Evolutionary conservation across 1,140 invertebrate species (phyloP), one percentile per base, ranked within the genome.

Genomic region (Phymorhynchus buccinoides): DNA sequence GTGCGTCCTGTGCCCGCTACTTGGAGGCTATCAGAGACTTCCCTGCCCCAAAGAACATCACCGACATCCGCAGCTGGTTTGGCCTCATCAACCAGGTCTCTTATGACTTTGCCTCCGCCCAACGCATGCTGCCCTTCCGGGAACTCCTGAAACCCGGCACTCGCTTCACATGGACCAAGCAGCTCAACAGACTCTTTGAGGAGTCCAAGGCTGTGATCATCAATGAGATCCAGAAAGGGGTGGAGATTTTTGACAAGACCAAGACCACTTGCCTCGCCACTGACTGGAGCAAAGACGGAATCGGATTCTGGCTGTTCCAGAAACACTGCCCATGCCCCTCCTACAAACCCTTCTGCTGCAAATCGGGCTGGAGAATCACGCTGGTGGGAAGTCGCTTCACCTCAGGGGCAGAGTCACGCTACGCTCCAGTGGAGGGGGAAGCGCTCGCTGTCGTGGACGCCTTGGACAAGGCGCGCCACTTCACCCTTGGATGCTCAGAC

Each of bases 1-100:
- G 6, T 62, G 22, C 7, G 56, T 4, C 56, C 56, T 62, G 56
- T 22, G 56, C 56, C 56, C 56, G 22, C 56, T 62, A 62, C 22
- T 27, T 62, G 4, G 56, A 62, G 56, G 56, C 56, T 4, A 62
- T 62, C 22, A 16, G n/a, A 22, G 22, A 62, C 56, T 62, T 62
- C n/a, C 56, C 56, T 27, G n/a, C 56, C 12, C 56, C 56, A 22
- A 12, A 62, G 56, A 62, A 62, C 56, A 62, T 86, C 78, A 78
- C 85, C 35, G 90, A 89, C 35, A 92, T 62, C 56, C 56, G 89
- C 80, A 80, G 87, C 27, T 90, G 90, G 86, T 88, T 92, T 37
- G 90, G 91, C 1, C 56, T 90, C 2, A 82, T 90, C 27, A 91
- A 90, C 52, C 89, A 90, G 83, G 85, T 62, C 56, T 62, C 56